Evolutionary conservation across 2,888 invertebrate genomes (phyloP), one percentile per base, ranked within the genome.

Genomic region (Pollenia amentaria): DNA sequence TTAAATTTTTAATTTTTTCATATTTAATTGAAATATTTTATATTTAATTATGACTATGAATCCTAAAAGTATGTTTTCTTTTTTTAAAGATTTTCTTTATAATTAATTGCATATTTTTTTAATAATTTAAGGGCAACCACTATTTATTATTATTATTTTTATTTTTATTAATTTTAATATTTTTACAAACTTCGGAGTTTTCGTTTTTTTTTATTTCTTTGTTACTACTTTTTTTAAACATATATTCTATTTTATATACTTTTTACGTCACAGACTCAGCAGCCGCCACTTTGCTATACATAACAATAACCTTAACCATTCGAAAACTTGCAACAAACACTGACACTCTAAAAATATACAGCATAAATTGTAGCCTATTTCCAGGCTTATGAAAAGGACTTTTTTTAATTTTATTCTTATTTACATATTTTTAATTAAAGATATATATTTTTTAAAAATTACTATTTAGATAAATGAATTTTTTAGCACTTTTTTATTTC

Each of bases 261-360:
- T 67, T 86, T 84, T 88, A 86, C 86, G 88, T 84, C 86, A 84
- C 88, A 88, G 81, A 80, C 83, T 85, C 85, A 88, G 88, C 88
- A 86, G 84, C 88, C 86, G 88, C 85, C 88, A 84, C 79, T 85
- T 77, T 83, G 87, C 84, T 87, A 87, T 87, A 87, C 84, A 87
- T 87, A 87, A 84, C 84, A 87, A 87, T 87, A 84, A 87, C 87
- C 84, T 87, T 87, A 84, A 80, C 67, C 80, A 87, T 84, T 53
- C 84, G 55, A 81, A 87, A 84, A 70, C 75, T 82, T 81, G 79
- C 78, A 73, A 72, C 77, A 82, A 79, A 80, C 70, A 75, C 64
- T 73, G 62, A 55, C 76, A 76, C 84, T 70, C n/a, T 53, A 18
- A 62, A 65, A 80, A 55, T 57, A 80, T 60, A 80, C 64, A 80